These are phyloP conservation scores for Rhyacophila evoluta DNA, from an alignment of 2,888 invertebrate genomes.

Conservation along the genomic window DNA sequence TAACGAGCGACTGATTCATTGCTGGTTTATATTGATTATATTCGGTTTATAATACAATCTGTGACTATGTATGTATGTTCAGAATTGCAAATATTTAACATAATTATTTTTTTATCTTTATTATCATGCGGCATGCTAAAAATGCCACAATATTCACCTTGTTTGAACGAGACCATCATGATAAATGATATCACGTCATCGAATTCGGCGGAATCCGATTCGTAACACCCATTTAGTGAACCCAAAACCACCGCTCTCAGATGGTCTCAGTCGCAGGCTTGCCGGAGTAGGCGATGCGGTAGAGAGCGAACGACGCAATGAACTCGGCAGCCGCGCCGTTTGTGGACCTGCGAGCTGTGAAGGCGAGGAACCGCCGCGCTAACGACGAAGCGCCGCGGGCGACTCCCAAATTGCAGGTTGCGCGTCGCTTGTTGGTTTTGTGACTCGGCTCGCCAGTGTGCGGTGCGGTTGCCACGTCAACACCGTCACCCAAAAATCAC, in stretches of 20 bases:
- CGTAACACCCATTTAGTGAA: constrained; percentile 19
- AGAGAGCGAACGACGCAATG: neutral
- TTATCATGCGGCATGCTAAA: no score
- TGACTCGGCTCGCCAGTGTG: neutral
- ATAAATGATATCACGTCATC: constrained; percentile 15
- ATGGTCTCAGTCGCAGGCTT: neutral
- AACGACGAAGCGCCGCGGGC: constrained; percentile 12
- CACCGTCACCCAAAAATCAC: neutral
- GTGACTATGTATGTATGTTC: no score
- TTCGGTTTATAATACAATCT: no score
- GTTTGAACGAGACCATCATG: constrained; percentile 4
- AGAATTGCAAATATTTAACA: no score
- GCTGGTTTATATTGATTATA: no score
- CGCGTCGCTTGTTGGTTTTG: constrained; percentile 14
- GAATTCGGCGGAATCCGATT: constrained; percentile 2
- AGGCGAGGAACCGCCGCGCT: constrained; percentile 21
- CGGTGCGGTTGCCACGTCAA: constrained; percentile 3
- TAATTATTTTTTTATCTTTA: no score
- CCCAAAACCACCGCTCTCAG: no score
- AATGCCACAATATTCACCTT: neutral
- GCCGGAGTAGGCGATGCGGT: neutral
- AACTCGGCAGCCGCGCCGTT: neutral
- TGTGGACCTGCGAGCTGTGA: neutral
- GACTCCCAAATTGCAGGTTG: constrained; percentile 24
- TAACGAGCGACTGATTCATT: no score